Base-by-base conservation (phyloP, 2,888 invertebrate species). In the Sphaeridia pumilis region DNA sequence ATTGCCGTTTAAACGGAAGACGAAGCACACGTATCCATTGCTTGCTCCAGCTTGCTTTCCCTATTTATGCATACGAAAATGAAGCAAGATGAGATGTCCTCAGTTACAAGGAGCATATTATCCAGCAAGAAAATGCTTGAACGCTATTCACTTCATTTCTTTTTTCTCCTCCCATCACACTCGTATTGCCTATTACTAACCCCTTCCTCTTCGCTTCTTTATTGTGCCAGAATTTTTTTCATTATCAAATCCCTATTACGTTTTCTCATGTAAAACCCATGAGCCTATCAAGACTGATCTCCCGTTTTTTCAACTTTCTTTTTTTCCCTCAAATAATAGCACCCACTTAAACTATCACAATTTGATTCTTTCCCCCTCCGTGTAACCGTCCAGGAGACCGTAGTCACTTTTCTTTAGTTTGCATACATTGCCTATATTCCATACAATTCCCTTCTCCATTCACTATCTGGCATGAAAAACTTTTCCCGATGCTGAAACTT, bases 191-290 rank as follows among this genome's bases (percentile, higher is more conserved):
- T 38, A 7, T 38, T 38, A 38, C 38, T 17, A 38, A 38, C 38
- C 38, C 17, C 20, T 38, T 38, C 17, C 38, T 38, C 38, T 38
- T 17, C 38, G 12, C 38, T 38, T 38, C 20, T 38, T 38, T 38
- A 38, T 38, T 38, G 38, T 20, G 20, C 38, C 17, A 17, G 38
- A 38, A 38, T 38, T 38, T 38, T 38, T 38, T 38, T 38, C 38
- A 38, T 38, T 38, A 38, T 38, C 38, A 38, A 38, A 38, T 38
- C 38, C 38, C 38, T 38, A 38, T 38, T 38, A 38, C 38, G 17
- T 38, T 38, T 20, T 38, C 38, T 17, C 38, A 38, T 38, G 38
- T 38, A 38, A 38, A 38, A 38, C 20, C 38, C 38, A 7, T 20
- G 7, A 5, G 38, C 38, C 38, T 38, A 38, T 38, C 38, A 38